These are phyloP conservation scores for Oenanthe oenanthe DNA, from an alignment of 2,113 vertebrate genomes.

Conservation along the genomic window DNA sequence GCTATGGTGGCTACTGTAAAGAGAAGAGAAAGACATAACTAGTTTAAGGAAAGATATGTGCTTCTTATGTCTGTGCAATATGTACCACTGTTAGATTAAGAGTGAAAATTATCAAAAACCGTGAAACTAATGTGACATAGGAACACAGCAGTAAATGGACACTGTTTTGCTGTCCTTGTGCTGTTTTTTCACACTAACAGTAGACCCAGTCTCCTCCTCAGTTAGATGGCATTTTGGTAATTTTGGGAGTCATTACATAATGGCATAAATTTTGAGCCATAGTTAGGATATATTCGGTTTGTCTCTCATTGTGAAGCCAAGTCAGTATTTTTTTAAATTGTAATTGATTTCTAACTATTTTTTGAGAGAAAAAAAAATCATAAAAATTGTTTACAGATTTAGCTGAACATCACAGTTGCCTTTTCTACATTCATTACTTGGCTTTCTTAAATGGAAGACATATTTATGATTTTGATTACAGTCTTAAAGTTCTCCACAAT, in stretches of 20 bases:
- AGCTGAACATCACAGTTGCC: not conserved
- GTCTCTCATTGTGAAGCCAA: not conserved
- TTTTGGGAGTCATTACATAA: not conserved
- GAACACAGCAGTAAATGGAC: not conserved
- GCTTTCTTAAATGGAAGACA: not conserved
- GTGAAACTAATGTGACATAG: not conserved
- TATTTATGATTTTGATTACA: not conserved
- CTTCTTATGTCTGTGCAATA: not conserved
- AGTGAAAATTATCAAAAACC: not conserved
- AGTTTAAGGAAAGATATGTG: not conserved
- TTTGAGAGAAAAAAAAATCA: not conserved
- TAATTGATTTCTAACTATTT: not conserved
- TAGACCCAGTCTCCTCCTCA: not conserved
- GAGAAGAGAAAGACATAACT: not conserved
- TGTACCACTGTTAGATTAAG: not conserved
- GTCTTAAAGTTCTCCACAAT: not conserved
- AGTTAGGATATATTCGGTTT: not conserved
- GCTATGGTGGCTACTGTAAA: not conserved
- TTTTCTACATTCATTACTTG: not conserved
- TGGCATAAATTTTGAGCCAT: not conserved
- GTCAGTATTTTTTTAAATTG: not conserved
- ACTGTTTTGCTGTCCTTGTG: not conserved
- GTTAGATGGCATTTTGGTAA: not conserved
- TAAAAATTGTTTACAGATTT: not conserved
- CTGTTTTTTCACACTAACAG: not conserved